Percentiles rank a stretch among this genome's conserved stretches.
Conservation (phyloP, 2,113 vertebrate species). For the Megalops atlanticus region DNA sequence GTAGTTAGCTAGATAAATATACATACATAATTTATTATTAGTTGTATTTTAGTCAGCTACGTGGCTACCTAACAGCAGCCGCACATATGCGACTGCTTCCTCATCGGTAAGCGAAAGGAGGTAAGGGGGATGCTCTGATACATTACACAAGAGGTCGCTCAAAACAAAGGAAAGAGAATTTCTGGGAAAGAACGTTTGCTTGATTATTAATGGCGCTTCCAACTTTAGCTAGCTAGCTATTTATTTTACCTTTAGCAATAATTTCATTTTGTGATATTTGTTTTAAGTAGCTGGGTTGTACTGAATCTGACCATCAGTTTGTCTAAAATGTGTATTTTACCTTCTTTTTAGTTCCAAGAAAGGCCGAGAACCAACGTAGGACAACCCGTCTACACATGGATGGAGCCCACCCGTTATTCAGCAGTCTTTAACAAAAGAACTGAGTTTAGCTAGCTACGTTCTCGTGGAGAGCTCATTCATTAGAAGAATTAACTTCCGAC, state of each 20-base stretch:
- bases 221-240: not conserved
- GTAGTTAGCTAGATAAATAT: too few species aligned
- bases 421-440: not conserved
- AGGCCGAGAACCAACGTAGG: too few species aligned
- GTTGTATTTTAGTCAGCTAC: not conserved
- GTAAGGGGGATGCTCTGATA: not conserved
- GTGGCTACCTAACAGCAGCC: too few species aligned
- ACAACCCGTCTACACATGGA: too few species aligned
- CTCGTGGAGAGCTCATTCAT: not conserved
- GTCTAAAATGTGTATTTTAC: too few species aligned
- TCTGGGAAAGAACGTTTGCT: not conserved
- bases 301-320: too few species aligned
- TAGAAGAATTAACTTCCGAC: not conserved
- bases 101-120: not conserved
- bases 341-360: too few species aligned
- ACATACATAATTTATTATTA: too few species aligned
- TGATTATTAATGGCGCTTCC: not conserved
- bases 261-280: too few species aligned
- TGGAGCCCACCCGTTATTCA: too few species aligned
- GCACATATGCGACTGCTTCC: not conserved
- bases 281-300: too few species aligned
- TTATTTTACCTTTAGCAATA: too few species aligned
- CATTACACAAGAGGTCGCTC: conserved; percentile 9
- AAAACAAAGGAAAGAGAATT: not conserved
- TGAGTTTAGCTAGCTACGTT: not conserved